Evolutionary conservation across 2,113 vertebrate species (phyloP).

Genomic region (Bungarus multicinctus): DNA sequence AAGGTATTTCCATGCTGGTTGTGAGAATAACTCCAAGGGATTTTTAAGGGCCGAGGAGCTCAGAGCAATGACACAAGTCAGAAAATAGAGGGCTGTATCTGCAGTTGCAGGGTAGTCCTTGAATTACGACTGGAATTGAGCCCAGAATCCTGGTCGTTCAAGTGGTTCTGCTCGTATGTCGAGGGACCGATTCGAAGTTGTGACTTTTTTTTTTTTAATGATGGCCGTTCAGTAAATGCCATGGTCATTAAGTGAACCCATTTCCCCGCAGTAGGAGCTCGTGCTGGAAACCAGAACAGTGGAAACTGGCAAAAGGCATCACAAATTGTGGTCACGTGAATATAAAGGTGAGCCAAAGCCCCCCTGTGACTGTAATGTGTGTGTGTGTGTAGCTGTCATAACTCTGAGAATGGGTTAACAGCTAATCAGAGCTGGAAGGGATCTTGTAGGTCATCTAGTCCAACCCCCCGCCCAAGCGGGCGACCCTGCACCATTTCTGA

Average conservation of each 20-base stretch:
- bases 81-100: not conserved
- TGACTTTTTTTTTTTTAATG: too few species aligned
- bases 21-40: not conserved
- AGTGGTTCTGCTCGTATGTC: not conserved
- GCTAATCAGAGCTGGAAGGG: too few species aligned
- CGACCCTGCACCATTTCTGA: too few species aligned
- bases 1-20: not conserved
- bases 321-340: not conserved
- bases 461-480: too few species aligned
- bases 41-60: not conserved
- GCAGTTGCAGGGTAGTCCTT: not conserved
- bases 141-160: not conserved
- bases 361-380: not conserved
- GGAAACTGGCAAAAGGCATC: not conserved
- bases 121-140: not conserved
- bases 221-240: not conserved
- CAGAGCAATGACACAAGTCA: not conserved
- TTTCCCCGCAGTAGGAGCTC: not conserved
- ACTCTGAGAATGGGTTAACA: not conserved
- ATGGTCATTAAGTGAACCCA: not conserved
- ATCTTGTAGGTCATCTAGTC: too few species aligned
- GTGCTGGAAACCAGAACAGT: not conserved
- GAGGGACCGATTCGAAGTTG: not conserved
- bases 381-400: not conserved
- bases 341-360: not conserved